Base-by-base conservation (phyloP, 1,140 invertebrate species). In the Drosophila setifemur region DNA sequence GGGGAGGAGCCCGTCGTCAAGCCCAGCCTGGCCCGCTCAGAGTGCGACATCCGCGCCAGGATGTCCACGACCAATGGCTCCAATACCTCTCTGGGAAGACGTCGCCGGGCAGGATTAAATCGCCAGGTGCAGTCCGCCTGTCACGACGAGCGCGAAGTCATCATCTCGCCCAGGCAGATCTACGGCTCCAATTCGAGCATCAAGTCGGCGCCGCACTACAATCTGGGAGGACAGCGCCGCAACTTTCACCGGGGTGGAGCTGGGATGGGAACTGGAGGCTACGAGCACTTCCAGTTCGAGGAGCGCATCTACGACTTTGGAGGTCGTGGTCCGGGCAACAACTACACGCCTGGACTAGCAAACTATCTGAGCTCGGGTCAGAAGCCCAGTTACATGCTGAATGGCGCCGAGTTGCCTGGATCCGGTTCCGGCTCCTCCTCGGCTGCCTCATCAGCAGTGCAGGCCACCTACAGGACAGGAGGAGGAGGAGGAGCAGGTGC, bases 111-210 rank as follows among this genome's bases (percentile, higher is more conserved):
- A 16, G 81, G 73, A 21, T 40, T 86, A 11, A 76, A 73, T 44
- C 69, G 86, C 0, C 85, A 89, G 60, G 75, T 85, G 39, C 72
- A 87, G 48, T 88, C 83, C 1, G 72, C 86, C 11, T 73, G 73
- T 29, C 75, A 83, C 4, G 74, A 90, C 42, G 82, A 89, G n/a
- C 79, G 72, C 0, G 82, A 87, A 49, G 23, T 18, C 18, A 75
- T 86, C 8, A 64, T 71, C 6, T 85, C 77, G 1, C 81, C 74
- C 2, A 73, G 83, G 1, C 90, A 90, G 47, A 54, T 91, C 2
- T 91, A 91, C 48, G 90, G 90, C 19, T 91, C 90, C 5, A 91
- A 91, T 61, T 89, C 90, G 0, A 91, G 90, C 68, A 91, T 91
- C 14, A 90, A 91, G 50, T 91, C 90, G n/a, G 90, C 90, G 3